phyloP scores from a whole-genome alignment of 2,888 invertebrate genomes.

The Andrena dorsata region DNA sequence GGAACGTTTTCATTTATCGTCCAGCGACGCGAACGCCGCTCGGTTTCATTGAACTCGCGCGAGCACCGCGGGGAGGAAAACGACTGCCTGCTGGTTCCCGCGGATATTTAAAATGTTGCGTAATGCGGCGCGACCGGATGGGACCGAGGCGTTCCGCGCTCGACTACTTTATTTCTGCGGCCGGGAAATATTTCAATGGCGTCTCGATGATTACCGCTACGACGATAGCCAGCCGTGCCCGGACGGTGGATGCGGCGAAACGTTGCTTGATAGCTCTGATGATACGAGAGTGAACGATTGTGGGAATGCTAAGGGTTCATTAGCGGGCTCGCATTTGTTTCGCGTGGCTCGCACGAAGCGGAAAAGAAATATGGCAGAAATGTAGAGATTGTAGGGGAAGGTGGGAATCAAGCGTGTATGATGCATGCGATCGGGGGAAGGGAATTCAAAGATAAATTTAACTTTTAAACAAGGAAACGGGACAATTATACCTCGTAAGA shows the following conservation, averaged over 20 bases:
- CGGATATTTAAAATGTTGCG: conserved; percentile 45
- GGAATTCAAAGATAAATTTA: not conserved
- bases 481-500: not conserved
- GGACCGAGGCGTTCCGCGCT: conserved; percentile 1
- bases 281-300: conserved; percentile 11
- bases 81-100: conserved; percentile 12
- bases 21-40: not conserved
- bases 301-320: conserved; percentile 20
- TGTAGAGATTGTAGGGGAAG: not conserved
- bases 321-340: conserved; percentile 11
- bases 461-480: not conserved
- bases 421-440: not conserved
- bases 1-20: conserved; percentile 46
- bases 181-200: conserved; percentile 7
- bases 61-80: conserved; percentile 11
- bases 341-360: not conserved
- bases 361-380: not conserved
- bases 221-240: conserved; percentile 18
- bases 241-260: not conserved
- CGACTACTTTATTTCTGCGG: conserved; percentile 27
- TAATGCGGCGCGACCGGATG: conserved; percentile 43
- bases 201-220: conserved; percentile 7
- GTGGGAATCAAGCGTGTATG: not conserved
- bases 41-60: conserved; percentile 35
- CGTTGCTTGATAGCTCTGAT: conserved; percentile 18